Conservation (phyloP, 2,888 invertebrate species). For the Limenitis arthemis region DNA sequence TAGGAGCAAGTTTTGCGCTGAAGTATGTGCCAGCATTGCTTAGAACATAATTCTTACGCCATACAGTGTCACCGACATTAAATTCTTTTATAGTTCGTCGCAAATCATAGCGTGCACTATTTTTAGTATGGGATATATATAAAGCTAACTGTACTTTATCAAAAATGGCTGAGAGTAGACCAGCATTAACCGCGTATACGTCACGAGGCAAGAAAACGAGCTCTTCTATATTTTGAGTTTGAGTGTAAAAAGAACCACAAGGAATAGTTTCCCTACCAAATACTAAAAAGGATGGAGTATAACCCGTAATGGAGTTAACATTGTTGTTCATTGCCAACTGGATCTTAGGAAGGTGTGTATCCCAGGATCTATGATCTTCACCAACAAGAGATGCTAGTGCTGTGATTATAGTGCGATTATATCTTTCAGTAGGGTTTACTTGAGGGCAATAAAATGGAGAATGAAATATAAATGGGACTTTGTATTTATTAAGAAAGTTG, state of each 20-base stretch:
- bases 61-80: no score
- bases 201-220: no score
- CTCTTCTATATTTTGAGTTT: conserved; percentile 2
- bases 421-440: conserved; percentile 15
- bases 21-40: no score
- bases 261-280: conserved; percentile 14
- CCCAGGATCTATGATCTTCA: not conserved
- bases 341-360: not conserved
- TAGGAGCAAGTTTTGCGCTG: no score
- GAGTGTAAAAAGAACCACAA: conserved; percentile 16
- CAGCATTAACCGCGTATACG: no score
- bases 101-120: no score
- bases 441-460: conserved; percentile 22
- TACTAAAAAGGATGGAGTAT: not conserved
- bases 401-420: conserved; percentile 24
- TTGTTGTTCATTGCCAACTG: not conserved
- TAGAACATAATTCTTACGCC: no score
- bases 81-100: no score
- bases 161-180: no score
- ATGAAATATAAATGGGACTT: conserved; percentile 16
- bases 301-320: not conserved
- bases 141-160: no score
- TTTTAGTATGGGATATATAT: no score
- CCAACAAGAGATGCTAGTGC: not conserved
- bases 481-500: conserved; percentile 12